Evolutionary conservation across 2,113 vertebrate genomes (phyloP).

Genomic region (Apaloderma vittatum): DNA sequence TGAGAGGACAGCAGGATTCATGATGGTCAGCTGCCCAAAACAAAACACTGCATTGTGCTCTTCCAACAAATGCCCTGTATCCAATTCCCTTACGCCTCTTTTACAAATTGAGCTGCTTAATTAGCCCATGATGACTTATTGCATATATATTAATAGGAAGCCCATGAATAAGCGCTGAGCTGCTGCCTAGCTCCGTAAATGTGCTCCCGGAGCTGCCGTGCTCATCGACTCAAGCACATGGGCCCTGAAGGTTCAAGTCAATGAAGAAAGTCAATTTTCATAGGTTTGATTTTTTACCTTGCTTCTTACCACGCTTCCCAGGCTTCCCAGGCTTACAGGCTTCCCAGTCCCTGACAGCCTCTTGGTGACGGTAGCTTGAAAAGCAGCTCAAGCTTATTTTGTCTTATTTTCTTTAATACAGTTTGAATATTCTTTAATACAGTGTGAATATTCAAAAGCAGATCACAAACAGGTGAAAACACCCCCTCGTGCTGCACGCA

Average conservation of each 20-base stretch:
- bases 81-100: not conserved
- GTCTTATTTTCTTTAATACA: not conserved
- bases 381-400: not conserved
- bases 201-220: not conserved
- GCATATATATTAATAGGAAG: not conserved
- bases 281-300: not conserved
- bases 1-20: not conserved
- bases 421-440: too few species aligned
- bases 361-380: not conserved
- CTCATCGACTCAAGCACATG: not conserved
- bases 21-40: not conserved
- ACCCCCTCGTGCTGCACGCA: not conserved
- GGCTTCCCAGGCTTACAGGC: not conserved
- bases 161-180: not conserved
- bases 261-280: not conserved
- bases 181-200: not conserved
- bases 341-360: not conserved
- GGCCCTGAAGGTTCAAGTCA: not conserved
- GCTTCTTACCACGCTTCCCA: accelerated
- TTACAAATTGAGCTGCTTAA: constrained; percentile 6
- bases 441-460: not conserved
- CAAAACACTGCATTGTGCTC: not conserved
- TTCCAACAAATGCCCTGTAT: not conserved
- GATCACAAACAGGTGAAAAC: not conserved
- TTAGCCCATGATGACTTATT: not conserved